phyloP scores from a whole-genome alignment of 2,113 vertebrate genomes.

The Brachionichthys hirsutus region DNA sequence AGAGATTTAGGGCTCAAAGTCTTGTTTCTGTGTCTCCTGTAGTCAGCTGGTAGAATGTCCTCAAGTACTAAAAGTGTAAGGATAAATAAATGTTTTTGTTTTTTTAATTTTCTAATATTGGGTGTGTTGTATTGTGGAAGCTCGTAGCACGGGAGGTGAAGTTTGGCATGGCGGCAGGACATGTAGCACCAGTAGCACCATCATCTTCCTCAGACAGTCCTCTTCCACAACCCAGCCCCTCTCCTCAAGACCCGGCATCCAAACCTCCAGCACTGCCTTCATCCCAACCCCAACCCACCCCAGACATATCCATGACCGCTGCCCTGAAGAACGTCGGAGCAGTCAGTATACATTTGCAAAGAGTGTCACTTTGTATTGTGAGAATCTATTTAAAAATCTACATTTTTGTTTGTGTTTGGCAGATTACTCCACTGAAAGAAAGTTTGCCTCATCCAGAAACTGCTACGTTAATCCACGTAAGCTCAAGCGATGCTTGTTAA shows the following conservation, averaged over 20 bases:
- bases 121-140: conserved; percentile 64
- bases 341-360: conserved; percentile 76
- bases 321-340: conserved; percentile 92
- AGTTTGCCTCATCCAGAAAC: conserved; percentile 43
- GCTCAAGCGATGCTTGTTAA: neutral
- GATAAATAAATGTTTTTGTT: neutral
- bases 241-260: conserved; percentile 69
- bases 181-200: conserved; percentile 22
- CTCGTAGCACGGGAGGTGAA: conserved; percentile 83
- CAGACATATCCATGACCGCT: conserved; percentile 90
- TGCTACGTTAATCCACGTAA: conserved; percentile 58
- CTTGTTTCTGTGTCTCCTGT: neutral
- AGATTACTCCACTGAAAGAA: conserved; percentile 62
- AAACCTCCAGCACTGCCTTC: conserved; percentile 67
- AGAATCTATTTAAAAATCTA: neutral
- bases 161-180: conserved; percentile 61
- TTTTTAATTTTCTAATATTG: conserved; percentile 1
- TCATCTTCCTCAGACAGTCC: conserved; percentile 50
- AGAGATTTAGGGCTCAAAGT: no score
- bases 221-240: conserved; percentile 57
- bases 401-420: conserved; percentile 18
- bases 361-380: neutral
- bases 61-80: no score
- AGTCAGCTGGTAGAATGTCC: no score
- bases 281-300: conserved; percentile 62